phyloP scores from a whole-genome alignment of 1,140 invertebrate species.

The Drosophila gunungcola region DNA sequence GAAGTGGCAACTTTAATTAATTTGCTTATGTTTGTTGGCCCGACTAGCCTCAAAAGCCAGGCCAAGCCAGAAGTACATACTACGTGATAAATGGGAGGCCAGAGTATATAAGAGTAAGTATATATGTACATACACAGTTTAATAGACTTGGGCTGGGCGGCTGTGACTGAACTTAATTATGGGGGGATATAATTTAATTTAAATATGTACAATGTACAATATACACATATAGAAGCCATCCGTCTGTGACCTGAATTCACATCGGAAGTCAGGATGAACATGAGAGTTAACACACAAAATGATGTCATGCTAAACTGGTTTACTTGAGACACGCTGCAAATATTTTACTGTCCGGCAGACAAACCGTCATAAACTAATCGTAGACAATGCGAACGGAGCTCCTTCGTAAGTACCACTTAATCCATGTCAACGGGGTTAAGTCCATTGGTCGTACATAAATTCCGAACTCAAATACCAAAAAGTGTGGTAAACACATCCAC shows the following conservation, averaged over 20 bases:
- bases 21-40: conserved; percentile 72
- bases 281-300: conserved; percentile 10
- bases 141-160: conserved; percentile 12
- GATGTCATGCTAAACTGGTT: conserved; percentile 17
- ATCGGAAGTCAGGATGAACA: conserved; percentile 27
- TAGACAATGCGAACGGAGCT: background rate
- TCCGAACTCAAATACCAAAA: conserved; percentile 10
- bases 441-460: conserved; percentile 35
- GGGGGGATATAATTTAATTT: conserved; percentile 48
- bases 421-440: conserved; percentile 13
- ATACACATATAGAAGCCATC: background rate
- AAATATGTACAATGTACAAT: conserved; percentile 9
- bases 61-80: conserved; percentile 5
- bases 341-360: background rate
- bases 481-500: conserved; percentile 47
- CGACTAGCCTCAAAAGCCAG: conserved; percentile 38
- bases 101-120: conserved; percentile 8
- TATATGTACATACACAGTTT: conserved; percentile 53
- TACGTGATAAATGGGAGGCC: background rate
- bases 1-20: conserved; percentile 85
- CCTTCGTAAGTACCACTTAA: conserved; percentile 9
- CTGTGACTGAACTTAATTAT: conserved; percentile 40
- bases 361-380: conserved; percentile 20
- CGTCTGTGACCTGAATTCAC: conserved; percentile 43
- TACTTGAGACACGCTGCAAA: background rate